These are phyloP conservation scores for Zele albiditarsus DNA, from an alignment of 2,888 invertebrate species.

Conservation along the genomic window DNA sequence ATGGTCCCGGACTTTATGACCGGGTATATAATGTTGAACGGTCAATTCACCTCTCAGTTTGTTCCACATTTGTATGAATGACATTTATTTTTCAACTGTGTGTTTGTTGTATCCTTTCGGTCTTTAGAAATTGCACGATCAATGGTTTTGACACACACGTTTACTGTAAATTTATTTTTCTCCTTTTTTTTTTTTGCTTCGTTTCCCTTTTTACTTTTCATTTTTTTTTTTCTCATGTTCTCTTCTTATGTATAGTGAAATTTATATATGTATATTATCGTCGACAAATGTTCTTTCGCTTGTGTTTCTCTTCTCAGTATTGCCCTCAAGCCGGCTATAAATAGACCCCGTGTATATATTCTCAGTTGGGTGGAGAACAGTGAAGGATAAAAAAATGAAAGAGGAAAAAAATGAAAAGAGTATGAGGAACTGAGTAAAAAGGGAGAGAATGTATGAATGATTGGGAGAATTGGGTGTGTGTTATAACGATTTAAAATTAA, in stretches of 20 bases:
- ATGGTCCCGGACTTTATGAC: background rate
- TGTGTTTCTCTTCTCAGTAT: background rate
- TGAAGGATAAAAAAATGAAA: background rate
- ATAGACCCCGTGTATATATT: background rate
- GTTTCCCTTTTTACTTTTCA: background rate
- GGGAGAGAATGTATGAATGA: slow-evolving; percentile 6
- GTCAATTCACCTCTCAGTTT: background rate
- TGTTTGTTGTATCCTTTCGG: background rate
- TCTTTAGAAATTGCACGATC: slow-evolving; percentile 2
- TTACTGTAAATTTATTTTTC: background rate
- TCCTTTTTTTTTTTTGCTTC: background rate
- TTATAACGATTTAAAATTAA: background rate
- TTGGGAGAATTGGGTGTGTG: background rate
- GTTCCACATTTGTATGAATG: slow-evolving; percentile 4
- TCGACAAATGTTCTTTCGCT: slow-evolving; percentile 8
- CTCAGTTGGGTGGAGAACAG: background rate
- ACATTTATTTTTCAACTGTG: background rate
- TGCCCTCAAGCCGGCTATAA: background rate
- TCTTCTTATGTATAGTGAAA: background rate
- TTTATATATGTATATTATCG: slow-evolving; percentile 1
- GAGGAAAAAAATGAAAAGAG: background rate
- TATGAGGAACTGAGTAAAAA: background rate
- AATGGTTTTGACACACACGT: background rate
- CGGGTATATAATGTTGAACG: background rate
- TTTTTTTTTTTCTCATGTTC: background rate